Evolutionary conservation across 2,888 invertebrate genomes (phyloP).

Genomic region (Ichneumon xanthorius): DNA sequence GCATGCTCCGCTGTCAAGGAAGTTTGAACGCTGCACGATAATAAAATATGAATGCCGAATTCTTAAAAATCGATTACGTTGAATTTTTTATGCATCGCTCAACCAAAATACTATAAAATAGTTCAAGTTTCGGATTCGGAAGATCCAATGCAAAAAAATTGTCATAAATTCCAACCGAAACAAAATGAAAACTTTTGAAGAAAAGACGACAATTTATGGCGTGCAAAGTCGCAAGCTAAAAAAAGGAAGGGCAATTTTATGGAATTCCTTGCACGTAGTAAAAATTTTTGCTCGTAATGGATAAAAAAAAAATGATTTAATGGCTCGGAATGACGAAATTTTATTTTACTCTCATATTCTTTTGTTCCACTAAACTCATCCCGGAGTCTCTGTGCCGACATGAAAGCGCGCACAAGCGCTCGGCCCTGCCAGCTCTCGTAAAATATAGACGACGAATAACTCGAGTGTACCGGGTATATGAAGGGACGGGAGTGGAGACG

Average conservation of each 20-base stretch:
- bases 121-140: too few relatives aligned
- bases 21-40: neutral
- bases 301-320: slow-evolving; percentile 26
- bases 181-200: neutral
- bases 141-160: too few relatives aligned
- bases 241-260: neutral
- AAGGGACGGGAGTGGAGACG: neutral
- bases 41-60: neutral
- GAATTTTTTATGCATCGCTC: neutral
- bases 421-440: slow-evolving; percentile 13
- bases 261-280: neutral
- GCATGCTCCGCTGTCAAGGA: neutral
- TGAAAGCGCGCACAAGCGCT: neutral
- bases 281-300: neutral
- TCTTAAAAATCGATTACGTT: neutral
- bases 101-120: neutral
- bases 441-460: slow-evolving; percentile 46
- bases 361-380: neutral
- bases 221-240: neutral
- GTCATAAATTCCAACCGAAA: too few relatives aligned
- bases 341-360: slow-evolving; percentile 8
- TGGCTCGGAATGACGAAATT: neutral
- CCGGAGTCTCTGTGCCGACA: neutral
- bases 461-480: slow-evolving; percentile 12
- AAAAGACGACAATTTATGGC: neutral